Evolutionary conservation across 2,888 invertebrate genomes (phyloP).

Genomic region (Notodonta dromedarius): DNA sequence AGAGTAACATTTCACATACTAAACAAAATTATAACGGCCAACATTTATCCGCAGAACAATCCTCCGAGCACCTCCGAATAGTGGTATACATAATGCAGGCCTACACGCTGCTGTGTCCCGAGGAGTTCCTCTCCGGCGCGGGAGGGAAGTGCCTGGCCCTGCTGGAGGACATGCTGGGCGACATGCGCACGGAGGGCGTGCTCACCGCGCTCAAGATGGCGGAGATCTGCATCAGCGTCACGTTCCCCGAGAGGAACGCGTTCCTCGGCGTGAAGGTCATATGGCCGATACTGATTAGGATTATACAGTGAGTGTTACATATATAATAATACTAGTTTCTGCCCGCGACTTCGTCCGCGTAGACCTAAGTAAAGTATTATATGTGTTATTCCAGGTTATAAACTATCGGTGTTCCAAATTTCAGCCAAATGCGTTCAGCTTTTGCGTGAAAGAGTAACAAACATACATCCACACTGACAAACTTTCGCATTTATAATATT

Average conservation of each 20-base stretch:
- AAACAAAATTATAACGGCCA: not conserved
- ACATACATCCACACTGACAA: no score
- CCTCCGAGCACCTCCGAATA: constrained; percentile 91
- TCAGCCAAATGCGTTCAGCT: no score
- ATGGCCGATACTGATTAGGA: constrained; percentile 74
- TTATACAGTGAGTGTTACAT: constrained; percentile 67
- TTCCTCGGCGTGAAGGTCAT: constrained; percentile 85
- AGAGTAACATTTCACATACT: no score
- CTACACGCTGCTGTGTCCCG: constrained; percentile 91
- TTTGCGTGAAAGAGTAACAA: no score
- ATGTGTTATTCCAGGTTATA: no score
- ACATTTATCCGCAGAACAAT: constrained; percentile 86
- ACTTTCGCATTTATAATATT: no score
- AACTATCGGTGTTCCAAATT: no score
- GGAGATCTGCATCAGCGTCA: constrained; percentile 88
- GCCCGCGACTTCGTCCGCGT: no score
- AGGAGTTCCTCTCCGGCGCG: constrained; percentile 89
- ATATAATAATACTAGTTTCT: no score
- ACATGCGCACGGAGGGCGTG: constrained; percentile 85
- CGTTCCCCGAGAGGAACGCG: constrained; percentile 89
- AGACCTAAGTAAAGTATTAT: not conserved
- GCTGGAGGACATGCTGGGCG: constrained; percentile 89
- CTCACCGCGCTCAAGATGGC: constrained; percentile 88
- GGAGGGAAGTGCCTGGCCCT: constrained; percentile 88
- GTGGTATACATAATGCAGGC: constrained; percentile 93